Evolutionary conservation across 2,113 vertebrate species (phyloP).

Genomic region (Xyrauchen texanus): DNA sequence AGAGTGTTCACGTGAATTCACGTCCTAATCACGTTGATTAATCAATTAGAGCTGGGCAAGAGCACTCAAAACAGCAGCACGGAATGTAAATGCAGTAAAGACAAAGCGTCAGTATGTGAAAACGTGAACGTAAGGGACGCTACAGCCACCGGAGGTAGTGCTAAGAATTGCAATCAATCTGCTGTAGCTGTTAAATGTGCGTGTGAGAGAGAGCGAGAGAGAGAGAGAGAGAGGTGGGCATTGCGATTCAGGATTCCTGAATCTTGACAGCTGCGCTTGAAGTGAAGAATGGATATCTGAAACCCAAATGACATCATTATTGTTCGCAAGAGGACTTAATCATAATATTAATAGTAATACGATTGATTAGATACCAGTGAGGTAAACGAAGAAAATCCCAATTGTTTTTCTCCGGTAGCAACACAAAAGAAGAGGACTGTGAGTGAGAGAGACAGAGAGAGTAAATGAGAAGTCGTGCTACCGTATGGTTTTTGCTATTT

Average conservation of each 20-base stretch:
- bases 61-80: constrained; percentile 24
- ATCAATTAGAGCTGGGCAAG: constrained; percentile 32
- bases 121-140: constrained; percentile 45
- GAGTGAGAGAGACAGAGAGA: not conserved
- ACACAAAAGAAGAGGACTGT: not conserved
- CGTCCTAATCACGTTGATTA: constrained; percentile 25
- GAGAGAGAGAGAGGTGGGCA: constrained; percentile 34
- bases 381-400: not conserved
- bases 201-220: not conserved
- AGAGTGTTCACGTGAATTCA: not conserved
- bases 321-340: constrained; percentile 7
- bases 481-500: constrained; percentile 34
- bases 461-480: constrained; percentile 28
- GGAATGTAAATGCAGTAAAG: constrained; percentile 35
- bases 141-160: constrained; percentile 42
- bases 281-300: constrained; percentile 30
- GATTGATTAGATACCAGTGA: not conserved
- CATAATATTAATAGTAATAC: not conserved
- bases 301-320: not conserved
- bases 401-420: not conserved
- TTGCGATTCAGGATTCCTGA: constrained; percentile 45
- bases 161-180: constrained; percentile 46
- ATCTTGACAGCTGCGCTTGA: constrained; percentile 39
- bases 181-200: constrained; percentile 39
- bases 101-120: constrained; percentile 38